Percentiles rank a stretch among this genome's conserved stretches.
These are phyloP conservation scores for Helicoverpa assulta DNA, from an alignment of 2,888 invertebrate species.

Conservation along the genomic window DNA sequence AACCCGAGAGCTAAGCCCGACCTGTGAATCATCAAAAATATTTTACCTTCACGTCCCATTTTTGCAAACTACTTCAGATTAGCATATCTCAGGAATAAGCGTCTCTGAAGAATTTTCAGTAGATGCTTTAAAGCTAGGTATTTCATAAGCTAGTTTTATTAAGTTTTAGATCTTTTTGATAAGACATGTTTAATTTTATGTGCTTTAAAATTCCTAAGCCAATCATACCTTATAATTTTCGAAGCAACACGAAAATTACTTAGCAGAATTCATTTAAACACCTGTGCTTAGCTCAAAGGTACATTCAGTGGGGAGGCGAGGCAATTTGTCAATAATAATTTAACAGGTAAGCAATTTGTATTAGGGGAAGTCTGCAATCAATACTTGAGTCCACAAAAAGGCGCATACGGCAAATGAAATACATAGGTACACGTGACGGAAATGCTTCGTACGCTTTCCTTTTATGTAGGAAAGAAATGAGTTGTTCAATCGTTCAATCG, in stretches of 20 bases:
- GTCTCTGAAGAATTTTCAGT: constrained; percentile 16
- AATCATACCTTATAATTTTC: constrained; percentile 15
- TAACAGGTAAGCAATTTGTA: constrained; percentile 58
- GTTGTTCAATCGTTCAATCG: constrained; percentile 15
- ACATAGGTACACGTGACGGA: constrained; percentile 18
- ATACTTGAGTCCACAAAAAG: constrained; percentile 46
- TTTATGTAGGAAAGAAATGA: constrained; percentile 11
- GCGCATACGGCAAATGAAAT: constrained; percentile 18
- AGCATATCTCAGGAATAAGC: constrained; percentile 22
- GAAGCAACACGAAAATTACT: constrained; percentile 29
- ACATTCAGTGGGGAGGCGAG: constrained; percentile 52
- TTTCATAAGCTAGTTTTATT: constrained; percentile 6
- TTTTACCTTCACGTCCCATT: not conserved
- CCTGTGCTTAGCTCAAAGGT: constrained; percentile 42
- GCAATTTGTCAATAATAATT: constrained; percentile 63
- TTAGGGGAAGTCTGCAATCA: constrained; percentile 56
- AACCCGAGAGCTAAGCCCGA: constrained; percentile 21
- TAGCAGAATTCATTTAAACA: constrained; percentile 44
- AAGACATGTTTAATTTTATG: constrained; percentile 17
- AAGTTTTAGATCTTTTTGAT: constrained; percentile 6
- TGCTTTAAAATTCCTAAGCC: constrained; percentile 2
- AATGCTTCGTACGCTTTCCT: constrained; percentile 8
- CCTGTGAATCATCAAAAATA: constrained; percentile 33
- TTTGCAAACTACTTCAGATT: constrained; percentile 21
- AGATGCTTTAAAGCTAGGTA: not conserved